Percentiles rank a stretch among this genome's conserved stretches.
These are phyloP conservation scores for Sebastes alutus DNA, from an alignment of 2,797 vertebrate species.

Conservation along the genomic window DNA sequence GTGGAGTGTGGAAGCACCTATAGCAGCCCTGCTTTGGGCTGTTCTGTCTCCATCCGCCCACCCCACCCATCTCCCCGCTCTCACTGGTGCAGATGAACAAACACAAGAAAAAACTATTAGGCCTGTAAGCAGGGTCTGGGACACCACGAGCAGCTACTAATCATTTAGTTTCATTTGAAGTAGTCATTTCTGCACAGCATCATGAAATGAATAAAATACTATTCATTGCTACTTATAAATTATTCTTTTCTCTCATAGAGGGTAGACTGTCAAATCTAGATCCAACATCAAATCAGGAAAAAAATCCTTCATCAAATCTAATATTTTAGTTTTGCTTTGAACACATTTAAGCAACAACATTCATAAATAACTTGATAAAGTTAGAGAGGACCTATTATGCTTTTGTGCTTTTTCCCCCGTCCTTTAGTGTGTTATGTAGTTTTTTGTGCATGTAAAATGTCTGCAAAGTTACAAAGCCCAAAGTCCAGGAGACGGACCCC, in stretches of 20 bases:
- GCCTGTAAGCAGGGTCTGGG: background rate
- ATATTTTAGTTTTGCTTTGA: background rate
- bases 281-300: background rate
- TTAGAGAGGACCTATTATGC: background rate
- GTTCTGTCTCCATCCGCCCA: background rate
- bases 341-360: background rate
- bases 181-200: background rate
- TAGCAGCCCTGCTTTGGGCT: constrained; percentile 6
- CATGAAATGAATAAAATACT: background rate
- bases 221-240: background rate
- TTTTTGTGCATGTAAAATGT: background rate
- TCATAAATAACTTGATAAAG: background rate
- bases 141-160: background rate
- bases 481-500: no score
- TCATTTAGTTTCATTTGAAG: background rate
- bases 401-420: background rate
- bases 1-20: constrained; percentile 18
- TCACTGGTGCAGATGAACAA: constrained; percentile 3
- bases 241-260: background rate
- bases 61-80: background rate
- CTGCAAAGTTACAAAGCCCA: background rate
- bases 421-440: background rate
- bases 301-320: background rate
- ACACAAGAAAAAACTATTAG: background rate
- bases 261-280: background rate